phyloP scores from a whole-genome alignment of 2,113 vertebrate species.

The Hippocampus comes region DNA sequence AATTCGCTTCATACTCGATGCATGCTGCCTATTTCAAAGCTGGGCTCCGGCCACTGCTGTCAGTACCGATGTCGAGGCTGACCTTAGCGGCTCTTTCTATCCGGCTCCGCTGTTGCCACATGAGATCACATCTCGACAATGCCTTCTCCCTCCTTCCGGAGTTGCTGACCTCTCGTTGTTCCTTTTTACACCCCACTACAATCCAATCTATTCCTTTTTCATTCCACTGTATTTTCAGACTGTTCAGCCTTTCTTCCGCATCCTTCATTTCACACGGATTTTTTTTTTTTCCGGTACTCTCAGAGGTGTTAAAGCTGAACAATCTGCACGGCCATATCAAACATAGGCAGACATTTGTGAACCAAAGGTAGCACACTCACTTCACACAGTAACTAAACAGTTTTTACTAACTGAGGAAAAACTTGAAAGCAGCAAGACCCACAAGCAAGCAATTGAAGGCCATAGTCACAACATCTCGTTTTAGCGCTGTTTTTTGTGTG shows the following conservation, averaged over 20 bases:
- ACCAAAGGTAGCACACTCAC: conserved; percentile 25
- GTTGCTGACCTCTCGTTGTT: conserved; percentile 42
- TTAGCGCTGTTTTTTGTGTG: no score
- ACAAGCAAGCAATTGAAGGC: no score
- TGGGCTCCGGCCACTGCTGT: conserved; percentile 58
- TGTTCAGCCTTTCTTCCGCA: conserved; percentile 19
- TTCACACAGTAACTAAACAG: conserved; percentile 2
- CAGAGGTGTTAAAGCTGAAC: conserved; percentile 24
- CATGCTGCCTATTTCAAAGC: conserved; percentile 35
- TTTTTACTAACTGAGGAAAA: no score
- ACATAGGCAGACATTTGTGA: conserved; percentile 24
- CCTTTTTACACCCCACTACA: not conserved
- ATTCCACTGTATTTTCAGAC: conserved; percentile 31
- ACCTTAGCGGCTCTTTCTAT: conserved; percentile 47
- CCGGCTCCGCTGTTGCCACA: conserved; percentile 30
- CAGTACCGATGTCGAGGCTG: conserved; percentile 63
- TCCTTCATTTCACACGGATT: conserved; percentile 20
- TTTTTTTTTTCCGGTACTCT: conserved; percentile 21
- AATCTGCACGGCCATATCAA: conserved; percentile 26
- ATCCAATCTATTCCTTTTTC: conserved; percentile 41
- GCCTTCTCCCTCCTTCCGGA: conserved; percentile 17
- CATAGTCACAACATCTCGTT: no score
- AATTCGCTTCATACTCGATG: conserved; percentile 54
- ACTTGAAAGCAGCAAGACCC: no score
- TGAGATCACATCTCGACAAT: conserved; percentile 27